Conservation (phyloP, 92 coral and sea anemone species). For the Actinostola sp. region DNA sequence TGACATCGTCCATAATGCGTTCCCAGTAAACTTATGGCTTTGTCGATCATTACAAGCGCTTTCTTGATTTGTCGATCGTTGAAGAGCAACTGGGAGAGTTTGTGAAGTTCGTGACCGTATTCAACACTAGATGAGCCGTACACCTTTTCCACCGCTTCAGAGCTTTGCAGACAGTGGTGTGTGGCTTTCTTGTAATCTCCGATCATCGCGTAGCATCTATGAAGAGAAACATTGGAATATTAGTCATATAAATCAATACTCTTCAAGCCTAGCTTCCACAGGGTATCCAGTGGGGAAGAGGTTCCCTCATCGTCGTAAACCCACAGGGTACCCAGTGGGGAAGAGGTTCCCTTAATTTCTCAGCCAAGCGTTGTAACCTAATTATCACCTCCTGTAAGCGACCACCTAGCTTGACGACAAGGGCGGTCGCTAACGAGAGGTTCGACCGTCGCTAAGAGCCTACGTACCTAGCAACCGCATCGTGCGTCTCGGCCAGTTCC, state of each 20-base stretch:
- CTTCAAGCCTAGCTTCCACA: too few relatives aligned
- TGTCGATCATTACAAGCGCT: conserved; percentile 83
- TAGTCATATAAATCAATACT: too few relatives aligned
- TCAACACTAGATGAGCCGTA: conserved; percentile 95
- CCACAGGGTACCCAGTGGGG: too few relatives aligned
- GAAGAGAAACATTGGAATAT: too few relatives aligned
- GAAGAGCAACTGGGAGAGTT: conserved; percentile 87
- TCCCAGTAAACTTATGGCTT: conserved; percentile 67
- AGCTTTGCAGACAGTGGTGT: conserved; percentile 90
- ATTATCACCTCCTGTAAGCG: too few relatives aligned
- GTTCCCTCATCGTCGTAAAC: too few relatives aligned
- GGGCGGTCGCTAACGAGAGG: too few relatives aligned
- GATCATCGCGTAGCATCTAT: conserved; percentile 90
- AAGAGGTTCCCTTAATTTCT: too few relatives aligned
- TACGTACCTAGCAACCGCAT: conserved; percentile 88
- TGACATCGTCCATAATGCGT: conserved; percentile 86
- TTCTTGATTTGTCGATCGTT: conserved; percentile 90
- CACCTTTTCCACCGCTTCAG: conserved; percentile 88
- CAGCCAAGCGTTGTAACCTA: too few relatives aligned
- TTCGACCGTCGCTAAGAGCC: too few relatives aligned
- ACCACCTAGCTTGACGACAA: too few relatives aligned
- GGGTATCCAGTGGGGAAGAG: too few relatives aligned
- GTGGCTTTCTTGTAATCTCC: conserved; percentile 96
- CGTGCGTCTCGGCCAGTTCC: conserved; percentile 96
- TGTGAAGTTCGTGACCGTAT: conserved; percentile 96